Conservation (phyloP, 2,797 vertebrate species). For the Manis pentadactyla region DNA sequence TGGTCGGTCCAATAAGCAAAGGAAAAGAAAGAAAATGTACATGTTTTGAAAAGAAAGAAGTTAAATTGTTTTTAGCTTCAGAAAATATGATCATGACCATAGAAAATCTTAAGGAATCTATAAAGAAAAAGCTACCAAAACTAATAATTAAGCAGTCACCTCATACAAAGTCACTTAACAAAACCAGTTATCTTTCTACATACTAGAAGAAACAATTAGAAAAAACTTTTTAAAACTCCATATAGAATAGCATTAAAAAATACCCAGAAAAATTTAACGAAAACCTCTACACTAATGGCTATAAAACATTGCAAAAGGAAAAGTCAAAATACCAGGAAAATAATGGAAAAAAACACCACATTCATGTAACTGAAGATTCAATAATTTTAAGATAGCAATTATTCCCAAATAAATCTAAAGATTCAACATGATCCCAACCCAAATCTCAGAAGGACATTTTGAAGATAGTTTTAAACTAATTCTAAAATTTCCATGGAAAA, state of each 20-base stretch:
- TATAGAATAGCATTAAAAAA: slow-evolving; percentile 35
- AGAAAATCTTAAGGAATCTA: slow-evolving; percentile 37
- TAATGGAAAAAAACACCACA: background rate
- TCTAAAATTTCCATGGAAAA: slow-evolving; percentile 6
- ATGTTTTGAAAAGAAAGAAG: slow-evolving; percentile 12
- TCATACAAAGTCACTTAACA: slow-evolving; percentile 24
- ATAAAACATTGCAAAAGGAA: background rate
- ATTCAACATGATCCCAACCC: background rate
- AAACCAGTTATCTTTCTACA: slow-evolving; percentile 2
- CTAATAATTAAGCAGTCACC: background rate
- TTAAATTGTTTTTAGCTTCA: slow-evolving; percentile 38
- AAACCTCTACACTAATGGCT: slow-evolving; percentile 5
- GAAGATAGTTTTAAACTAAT: slow-evolving; percentile 2
- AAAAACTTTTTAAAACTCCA: background rate
- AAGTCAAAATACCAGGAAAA: background rate
- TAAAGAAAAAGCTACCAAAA: slow-evolving; percentile 14
- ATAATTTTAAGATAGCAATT: slow-evolving; percentile 10
- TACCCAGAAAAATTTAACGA: slow-evolving; percentile 5
- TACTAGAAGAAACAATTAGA: background rate
- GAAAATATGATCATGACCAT: slow-evolving; percentile 10
- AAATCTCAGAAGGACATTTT: slow-evolving; percentile 18
- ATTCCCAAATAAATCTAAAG: background rate
- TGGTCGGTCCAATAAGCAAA: background rate
- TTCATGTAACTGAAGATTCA: background rate
- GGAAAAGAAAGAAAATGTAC: slow-evolving; percentile 38